Evolutionary conservation across 2,113 vertebrate species (phyloP).

Genomic region (Vanacampus margaritifer): DNA sequence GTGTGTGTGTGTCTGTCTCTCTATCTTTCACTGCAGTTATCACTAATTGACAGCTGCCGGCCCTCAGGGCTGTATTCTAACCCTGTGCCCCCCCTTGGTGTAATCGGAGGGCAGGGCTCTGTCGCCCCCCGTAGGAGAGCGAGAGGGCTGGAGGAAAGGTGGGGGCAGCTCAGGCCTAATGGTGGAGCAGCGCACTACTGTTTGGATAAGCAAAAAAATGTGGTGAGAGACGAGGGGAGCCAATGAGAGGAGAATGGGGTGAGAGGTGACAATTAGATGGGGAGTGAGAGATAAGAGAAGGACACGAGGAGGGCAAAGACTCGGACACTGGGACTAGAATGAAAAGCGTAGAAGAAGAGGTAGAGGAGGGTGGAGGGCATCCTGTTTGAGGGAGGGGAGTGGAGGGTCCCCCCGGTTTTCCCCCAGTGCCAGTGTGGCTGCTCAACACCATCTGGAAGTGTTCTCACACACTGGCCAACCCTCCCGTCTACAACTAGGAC

Average conservation of each 20-base stretch:
- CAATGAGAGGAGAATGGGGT: slow-evolving; percentile 12
- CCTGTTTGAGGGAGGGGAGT: slow-evolving; percentile 61
- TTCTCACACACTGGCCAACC: slow-evolving; percentile 75
- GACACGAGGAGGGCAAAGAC: slow-evolving; percentile 30
- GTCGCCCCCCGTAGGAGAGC: slow-evolving; percentile 76
- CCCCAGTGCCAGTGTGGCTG: slow-evolving; percentile 74
- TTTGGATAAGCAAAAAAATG: slow-evolving; percentile 56
- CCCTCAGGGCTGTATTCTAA: slow-evolving; percentile 93
- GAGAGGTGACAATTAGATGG: slow-evolving; percentile 39
- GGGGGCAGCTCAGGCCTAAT: slow-evolving; percentile 72
- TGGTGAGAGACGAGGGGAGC: slow-evolving; percentile 20
- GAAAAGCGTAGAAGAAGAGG: slow-evolving; percentile 15
- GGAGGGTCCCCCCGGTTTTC: slow-evolving; percentile 49
- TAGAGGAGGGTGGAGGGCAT: slow-evolving; percentile 59
- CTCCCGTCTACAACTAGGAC: slow-evolving; percentile 63
- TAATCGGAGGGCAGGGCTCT: slow-evolving; percentile 90
- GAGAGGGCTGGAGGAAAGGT: slow-evolving; percentile 64
- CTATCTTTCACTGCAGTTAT: slow-evolving; percentile 80
- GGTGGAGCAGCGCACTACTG: slow-evolving; percentile 42
- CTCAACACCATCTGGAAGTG: slow-evolving; percentile 87
- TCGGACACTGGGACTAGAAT: slow-evolving; percentile 1
- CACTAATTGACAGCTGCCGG: slow-evolving; percentile 99
- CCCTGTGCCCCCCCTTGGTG: slow-evolving; percentile 83
- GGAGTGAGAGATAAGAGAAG: slow-evolving; percentile 14
- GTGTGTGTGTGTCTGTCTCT: slow-evolving; percentile 43